Evolutionary conservation across 2,113 vertebrate genomes (phyloP), one percentile per base, ranked within the genome.

Genomic region (Erinaceus europaeus): DNA sequence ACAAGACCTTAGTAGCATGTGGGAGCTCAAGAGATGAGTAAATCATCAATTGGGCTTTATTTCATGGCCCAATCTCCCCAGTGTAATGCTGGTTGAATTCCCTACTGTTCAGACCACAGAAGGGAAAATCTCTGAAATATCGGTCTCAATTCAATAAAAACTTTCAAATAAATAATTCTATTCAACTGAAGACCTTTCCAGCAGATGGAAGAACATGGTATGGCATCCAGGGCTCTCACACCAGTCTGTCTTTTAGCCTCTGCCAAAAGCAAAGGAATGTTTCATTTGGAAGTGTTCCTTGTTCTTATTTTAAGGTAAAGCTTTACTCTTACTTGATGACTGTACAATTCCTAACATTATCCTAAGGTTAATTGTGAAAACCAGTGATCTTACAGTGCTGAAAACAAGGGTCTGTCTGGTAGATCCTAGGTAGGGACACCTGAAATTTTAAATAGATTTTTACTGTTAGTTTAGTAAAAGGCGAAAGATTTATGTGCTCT

Each of bases 141-240:
- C 42, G 81, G 85, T 44, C 52, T 71, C 46, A 55, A 65, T 74
- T 80, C 55, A 78, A 13, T 0, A 38, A 94, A 74, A 77, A 11
- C 8, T 90, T 90, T 90, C 87, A 89, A 85, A 89, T 86, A 92
- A 93, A 85, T 81, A 71, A 83, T 93, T 65, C 83, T 61, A 89
- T 61, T 94, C 64, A 88, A 69, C 69, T 65, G 84, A 86, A 89
- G 73, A 73, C 81, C n/a, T 57, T 94, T 89, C 84, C 65, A 90
- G 92, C 27, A 75, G 84, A 75, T 62, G 61, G 84, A 85, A 87
- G 72, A 38, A 40, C 48, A 36, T 29, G 68, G n/a, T 48, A 34
- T n/a, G 74, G 73, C 59, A 52, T 79, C 82, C 73, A 89, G 87
- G 53, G 76, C 48, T 67, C 78, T 81, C 46, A 34, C 38, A 74